These are phyloP conservation scores for Drosophila ustulata DNA, from an alignment of 2,888 invertebrate genomes.

Conservation along the genomic window DNA sequence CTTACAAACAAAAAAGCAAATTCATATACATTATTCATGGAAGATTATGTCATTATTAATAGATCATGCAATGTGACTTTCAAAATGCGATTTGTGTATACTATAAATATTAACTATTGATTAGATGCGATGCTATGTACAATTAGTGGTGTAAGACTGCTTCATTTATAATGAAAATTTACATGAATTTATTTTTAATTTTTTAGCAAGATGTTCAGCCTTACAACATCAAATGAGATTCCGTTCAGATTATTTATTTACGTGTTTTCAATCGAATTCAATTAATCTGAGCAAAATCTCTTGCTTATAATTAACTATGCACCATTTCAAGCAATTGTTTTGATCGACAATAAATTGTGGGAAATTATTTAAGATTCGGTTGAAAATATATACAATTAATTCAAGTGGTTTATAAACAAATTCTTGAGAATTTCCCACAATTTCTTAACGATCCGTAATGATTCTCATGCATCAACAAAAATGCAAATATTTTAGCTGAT, in stretches of 20 bases:
- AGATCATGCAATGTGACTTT: conserved; percentile 64
- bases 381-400: conserved; percentile 15
- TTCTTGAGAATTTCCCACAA: conserved; percentile 28
- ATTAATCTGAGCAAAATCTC: conserved; percentile 34
- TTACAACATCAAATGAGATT: conserved; percentile 20
- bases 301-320: conserved; percentile 56
- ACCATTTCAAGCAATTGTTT: conserved; percentile 34
- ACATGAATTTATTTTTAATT: not conserved
- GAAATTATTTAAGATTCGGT: conserved; percentile 12
- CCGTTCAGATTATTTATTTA: conserved; percentile 20
- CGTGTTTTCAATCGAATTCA: conserved; percentile 1
- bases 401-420: conserved; percentile 12
- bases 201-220: conserved; percentile 22
- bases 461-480: conserved; percentile 73
- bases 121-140: conserved; percentile 21
- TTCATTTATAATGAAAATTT: not conserved
- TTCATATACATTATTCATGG: conserved; percentile 22
- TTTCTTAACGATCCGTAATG: conserved; percentile 36
- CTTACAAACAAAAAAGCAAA: conserved; percentile 18
- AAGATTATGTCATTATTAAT: conserved; percentile 35
- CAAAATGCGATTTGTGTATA: conserved; percentile 35
- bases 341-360: conserved; percentile 40
- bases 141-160: conserved; percentile 30
- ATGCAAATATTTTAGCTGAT: conserved; percentile 71
- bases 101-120: conserved; percentile 10